Evolutionary conservation across 2,888 invertebrate genomes (phyloP), one percentile per base, ranked within the genome.

Genomic region (Helleia helle): DNA sequence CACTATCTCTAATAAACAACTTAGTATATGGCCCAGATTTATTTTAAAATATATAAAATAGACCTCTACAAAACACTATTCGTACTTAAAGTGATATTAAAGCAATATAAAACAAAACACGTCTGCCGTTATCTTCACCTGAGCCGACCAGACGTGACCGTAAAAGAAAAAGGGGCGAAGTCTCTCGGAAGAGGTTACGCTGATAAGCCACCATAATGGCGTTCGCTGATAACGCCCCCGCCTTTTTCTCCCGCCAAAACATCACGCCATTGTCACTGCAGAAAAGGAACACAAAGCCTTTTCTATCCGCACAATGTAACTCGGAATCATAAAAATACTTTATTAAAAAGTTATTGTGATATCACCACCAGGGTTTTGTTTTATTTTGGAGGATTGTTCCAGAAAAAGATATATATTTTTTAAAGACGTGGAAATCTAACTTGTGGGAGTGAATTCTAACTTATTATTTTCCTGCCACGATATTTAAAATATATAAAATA

Each of bases 131-230:
- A 63, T 62, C 62, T 55, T 40, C 47, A 60, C 61, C 58, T 59
- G 57, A 52, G 57, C 54, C 54, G 58, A 56, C 56, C 70, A 75
- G 80, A 80, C 79, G 80, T 79, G 81, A 71, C 81, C 73, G 77
- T 83, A 79, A 81, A 80, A 81, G 81, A 81, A 80, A 80, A 80
- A 80, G 73, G 74, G 71, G 74, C 73, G 68, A 67, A 69, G 70
- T 69, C 68, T 70, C 63, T 63, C 67, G 65, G 60, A 56, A 71
- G 80, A 76, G 72, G 69, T 61, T 59, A 49, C 62, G 50, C 73
- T 80, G 85, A 86, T 86, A 85, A 85, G 83, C 83, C 70, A 54
- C 68, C 80, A 80, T 85, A 85, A 86, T 85, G 85, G 85, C 76
- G 65, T 56, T 54, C 61, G 60, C 67, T 69, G 81, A 84, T 84